A percentile compares a stretch with the other conserved stretches of the same genome.
These are phyloP conservation scores for Apocrypta bakeri DNA, from an alignment of 1,140 invertebrate genomes.

Conservation along the genomic window DNA sequence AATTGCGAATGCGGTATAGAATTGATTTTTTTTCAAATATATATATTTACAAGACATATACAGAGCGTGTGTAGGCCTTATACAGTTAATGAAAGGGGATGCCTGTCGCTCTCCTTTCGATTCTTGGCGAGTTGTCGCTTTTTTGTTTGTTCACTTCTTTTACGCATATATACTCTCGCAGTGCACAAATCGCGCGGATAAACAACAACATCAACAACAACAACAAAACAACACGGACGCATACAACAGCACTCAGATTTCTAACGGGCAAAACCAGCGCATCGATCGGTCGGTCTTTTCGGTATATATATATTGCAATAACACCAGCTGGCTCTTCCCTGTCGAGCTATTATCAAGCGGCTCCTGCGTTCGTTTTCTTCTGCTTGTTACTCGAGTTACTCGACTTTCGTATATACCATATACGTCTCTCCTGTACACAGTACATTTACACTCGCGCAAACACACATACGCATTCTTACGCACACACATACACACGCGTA, in stretches of 20 bases:
- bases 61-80: constrained; percentile 69
- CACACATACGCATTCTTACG: neutral
- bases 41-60: constrained; percentile 76
- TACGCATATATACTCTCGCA: constrained; percentile 12
- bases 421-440: neutral
- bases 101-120: constrained; percentile 53
- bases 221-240: neutral
- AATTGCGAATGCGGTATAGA: too few relatives aligned
- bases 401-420: neutral
- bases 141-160: constrained; percentile 33
- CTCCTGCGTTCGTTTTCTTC: neutral
- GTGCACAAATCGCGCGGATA: constrained; percentile 3
- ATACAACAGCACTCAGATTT: neutral
- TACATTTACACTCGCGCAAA: neutral
- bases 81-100: constrained; percentile 59
- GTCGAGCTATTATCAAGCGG: neutral
- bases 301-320: neutral
- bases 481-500: neutral
- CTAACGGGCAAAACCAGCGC: neutral
- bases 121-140: constrained; percentile 54
- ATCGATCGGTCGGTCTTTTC: neutral
- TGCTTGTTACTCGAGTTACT: neutral
- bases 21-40: constrained; percentile 69
- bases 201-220: neutral
- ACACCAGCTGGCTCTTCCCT: neutral